phyloP scores from a whole-genome alignment of 2,888 invertebrate genomes.

The Leptopilina drosophilae region DNA sequence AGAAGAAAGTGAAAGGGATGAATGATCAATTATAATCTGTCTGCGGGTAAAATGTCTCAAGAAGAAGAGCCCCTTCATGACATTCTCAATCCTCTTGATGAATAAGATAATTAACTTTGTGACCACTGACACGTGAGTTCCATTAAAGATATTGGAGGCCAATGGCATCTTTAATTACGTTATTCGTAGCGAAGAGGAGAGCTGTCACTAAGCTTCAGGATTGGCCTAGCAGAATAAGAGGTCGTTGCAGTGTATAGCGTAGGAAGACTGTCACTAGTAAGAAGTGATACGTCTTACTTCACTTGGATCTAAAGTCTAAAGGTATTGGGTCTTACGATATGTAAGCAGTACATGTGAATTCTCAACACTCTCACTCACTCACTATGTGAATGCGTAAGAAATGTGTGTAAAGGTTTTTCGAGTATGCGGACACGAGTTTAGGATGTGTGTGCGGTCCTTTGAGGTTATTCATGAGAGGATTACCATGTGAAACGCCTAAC shows the following conservation, averaged over 20 bases:
- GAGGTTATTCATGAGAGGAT: slow-evolving; percentile 74
- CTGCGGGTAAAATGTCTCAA: neutral
- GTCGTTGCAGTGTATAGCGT: slow-evolving; percentile 44
- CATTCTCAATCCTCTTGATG: slow-evolving; percentile 25
- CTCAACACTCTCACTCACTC: neutral
- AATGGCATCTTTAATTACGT: slow-evolving; percentile 63
- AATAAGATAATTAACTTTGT: slow-evolving; percentile 35
- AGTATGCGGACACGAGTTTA: neutral
- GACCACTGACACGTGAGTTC: slow-evolving; percentile 35
- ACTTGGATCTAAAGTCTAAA: neutral
- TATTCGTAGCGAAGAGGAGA: slow-evolving; percentile 54
- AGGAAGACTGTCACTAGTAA: slow-evolving; percentile 23
- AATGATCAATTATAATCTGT: slow-evolving; percentile 17
- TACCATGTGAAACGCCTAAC: slow-evolving; percentile 72
- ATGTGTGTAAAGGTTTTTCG: slow-evolving; percentile 10
- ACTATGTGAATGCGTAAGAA: slow-evolving; percentile 29
- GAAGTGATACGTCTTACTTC: slow-evolving; percentile 33
- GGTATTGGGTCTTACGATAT: neutral
- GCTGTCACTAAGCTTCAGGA: slow-evolving; percentile 61
- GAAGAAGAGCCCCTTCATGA: neutral
- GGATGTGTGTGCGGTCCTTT: slow-evolving; percentile 59
- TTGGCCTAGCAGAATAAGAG: slow-evolving; percentile 62
- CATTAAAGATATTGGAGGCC: slow-evolving; percentile 37
- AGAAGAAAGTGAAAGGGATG: neutral
- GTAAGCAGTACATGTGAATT: slow-evolving; percentile 14